Percentiles rank a stretch among this genome's conserved stretches.
These are phyloP conservation scores for Octopus sinensis DNA, from an alignment of 1,140 invertebrate species.

Conservation along the genomic window DNA sequence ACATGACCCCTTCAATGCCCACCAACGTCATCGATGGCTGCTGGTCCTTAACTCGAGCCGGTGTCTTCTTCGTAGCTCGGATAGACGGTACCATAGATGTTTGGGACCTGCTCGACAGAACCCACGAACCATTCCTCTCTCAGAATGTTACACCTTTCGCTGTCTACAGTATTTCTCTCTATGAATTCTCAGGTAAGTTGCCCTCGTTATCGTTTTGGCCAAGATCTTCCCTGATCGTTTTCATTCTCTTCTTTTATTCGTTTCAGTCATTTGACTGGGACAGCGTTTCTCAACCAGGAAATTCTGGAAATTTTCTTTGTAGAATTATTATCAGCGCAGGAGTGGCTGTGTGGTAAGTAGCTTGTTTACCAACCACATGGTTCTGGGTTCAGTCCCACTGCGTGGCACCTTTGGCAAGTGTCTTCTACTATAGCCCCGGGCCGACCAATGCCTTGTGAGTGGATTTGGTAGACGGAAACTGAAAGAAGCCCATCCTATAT, in stretches of 20 bases:
- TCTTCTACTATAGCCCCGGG: too few species aligned
- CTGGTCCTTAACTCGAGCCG: constrained; percentile 58
- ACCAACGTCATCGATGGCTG: constrained; percentile 46
- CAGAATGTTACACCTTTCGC: constrained; percentile 53
- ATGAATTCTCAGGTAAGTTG: constrained; percentile 46
- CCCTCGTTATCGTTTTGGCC: not conserved
- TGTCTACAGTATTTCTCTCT: constrained; percentile 50
- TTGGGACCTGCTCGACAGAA: constrained; percentile 60
- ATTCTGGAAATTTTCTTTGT: too few species aligned
- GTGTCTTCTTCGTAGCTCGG: constrained; percentile 59
- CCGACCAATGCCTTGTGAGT: too few species aligned
- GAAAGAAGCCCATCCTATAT: too few species aligned
- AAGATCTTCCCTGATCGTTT: not conserved
- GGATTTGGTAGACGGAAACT: too few species aligned
- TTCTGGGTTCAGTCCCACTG: too few species aligned
- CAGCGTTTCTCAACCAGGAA: too few species aligned
- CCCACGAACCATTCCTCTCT: constrained; percentile 56
- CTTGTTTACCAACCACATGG: too few species aligned
- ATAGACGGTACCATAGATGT: constrained; percentile 59
- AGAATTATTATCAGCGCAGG: too few species aligned
- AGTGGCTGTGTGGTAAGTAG: not conserved
- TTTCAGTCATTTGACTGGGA: too few species aligned
- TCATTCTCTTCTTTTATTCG: not conserved
- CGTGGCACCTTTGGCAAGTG: too few species aligned
- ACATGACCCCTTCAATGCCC: constrained; percentile 40